phyloP scores from a whole-genome alignment of 2,888 invertebrate species.

The Strigamia maritima region DNA sequence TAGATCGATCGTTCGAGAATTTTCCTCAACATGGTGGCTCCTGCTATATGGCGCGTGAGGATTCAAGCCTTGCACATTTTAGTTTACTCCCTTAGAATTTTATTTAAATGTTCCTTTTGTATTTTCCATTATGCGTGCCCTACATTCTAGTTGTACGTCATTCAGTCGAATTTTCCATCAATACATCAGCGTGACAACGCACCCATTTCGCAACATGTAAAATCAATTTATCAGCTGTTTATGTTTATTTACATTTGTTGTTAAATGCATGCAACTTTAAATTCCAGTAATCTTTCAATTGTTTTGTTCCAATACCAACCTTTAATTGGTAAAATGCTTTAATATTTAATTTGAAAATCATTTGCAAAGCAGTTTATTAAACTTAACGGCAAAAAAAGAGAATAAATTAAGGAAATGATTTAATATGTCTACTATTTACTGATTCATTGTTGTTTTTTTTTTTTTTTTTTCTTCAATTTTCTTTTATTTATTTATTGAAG shows the following conservation, averaged over 20 bases:
- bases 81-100: neutral
- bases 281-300: too few relatives aligned
- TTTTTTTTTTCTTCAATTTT: neutral
- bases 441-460: neutral
- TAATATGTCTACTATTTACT: neutral
- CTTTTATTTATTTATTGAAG: neutral
- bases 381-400: neutral
- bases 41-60: neutral
- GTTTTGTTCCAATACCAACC: too few relatives aligned
- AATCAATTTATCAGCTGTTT: constrained; percentile 27
- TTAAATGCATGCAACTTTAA: neutral
- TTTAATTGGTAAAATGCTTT: too few relatives aligned
- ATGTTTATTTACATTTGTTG: neutral
- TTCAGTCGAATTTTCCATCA: neutral
- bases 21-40: constrained; percentile 3
- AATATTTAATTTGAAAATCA: neutral
- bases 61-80: neutral
- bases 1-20: constrained; percentile 19
- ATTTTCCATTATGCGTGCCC: neutral
- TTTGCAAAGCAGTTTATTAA: neutral
- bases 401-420: neutral
- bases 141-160: neutral
- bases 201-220: neutral
- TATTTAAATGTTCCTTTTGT: neutral
- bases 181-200: neutral